A percentile compares a stretch with the other conserved stretches of the same genome.
Conservation (phyloP, 2,113 vertebrate genomes). For the Seriola aureovittata region DNA sequence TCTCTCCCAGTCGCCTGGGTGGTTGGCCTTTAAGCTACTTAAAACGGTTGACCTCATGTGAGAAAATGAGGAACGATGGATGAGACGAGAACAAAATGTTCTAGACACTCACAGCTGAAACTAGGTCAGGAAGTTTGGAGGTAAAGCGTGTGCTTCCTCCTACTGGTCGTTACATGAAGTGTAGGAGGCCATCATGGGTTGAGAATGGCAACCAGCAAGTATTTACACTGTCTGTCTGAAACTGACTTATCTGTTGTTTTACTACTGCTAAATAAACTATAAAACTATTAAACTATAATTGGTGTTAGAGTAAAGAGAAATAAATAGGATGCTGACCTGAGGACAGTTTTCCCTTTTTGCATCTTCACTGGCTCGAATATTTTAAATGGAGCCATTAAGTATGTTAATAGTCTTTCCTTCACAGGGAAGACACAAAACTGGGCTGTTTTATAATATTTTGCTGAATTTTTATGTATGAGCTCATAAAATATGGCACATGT, state of each 20-base stretch:
- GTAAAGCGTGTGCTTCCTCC: constrained; percentile 77
- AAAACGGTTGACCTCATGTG: constrained; percentile 71
- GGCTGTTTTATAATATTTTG: background rate
- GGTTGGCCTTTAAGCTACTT: constrained; percentile 57
- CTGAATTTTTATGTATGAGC: background rate
- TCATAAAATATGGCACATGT: background rate
- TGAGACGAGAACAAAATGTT: constrained; percentile 84
- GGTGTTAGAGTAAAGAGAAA: background rate
- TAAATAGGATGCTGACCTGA: background rate
- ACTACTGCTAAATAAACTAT: background rate
- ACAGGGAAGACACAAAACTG: background rate
- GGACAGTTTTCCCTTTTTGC: too few species aligned
- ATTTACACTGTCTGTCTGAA: background rate
- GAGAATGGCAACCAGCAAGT: background rate
- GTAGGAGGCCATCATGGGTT: constrained; percentile 11
- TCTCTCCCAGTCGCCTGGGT: constrained; percentile 29
- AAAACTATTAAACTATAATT: background rate
- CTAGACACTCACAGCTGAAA: constrained; percentile 76
- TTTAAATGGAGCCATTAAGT: background rate
- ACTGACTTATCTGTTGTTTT: background rate
- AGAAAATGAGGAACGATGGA: constrained; percentile 61
- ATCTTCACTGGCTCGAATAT: background rate
- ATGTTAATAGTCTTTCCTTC: background rate
- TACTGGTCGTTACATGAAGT: constrained; percentile 70
- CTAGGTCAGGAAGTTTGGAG: constrained; percentile 75